Conservation (phyloP, 2,888 invertebrate genomes). For the Craniophora ligustri region DNA sequence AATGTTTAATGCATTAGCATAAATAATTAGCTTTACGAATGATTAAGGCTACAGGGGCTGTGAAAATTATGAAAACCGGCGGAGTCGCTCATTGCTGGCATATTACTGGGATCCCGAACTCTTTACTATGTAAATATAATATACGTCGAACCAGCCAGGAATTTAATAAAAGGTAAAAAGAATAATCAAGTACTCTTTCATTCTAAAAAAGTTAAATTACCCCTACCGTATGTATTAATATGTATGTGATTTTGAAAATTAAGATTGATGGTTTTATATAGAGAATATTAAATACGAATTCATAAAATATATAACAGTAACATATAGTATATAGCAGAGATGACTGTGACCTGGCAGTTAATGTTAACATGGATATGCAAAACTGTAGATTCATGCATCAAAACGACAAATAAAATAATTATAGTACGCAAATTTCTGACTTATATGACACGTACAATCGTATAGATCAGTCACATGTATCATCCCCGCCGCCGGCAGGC, state of each 20-base stretch:
- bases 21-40: constrained; percentile 54
- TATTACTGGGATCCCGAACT: constrained; percentile 60
- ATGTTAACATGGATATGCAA: constrained; percentile 8
- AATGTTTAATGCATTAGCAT: constrained; percentile 38
- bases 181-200: constrained; percentile 59
- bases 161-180: constrained; percentile 63
- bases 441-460: constrained; percentile 64
- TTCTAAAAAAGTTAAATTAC: constrained; percentile 59
- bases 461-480: constrained; percentile 53
- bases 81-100: constrained; percentile 56
- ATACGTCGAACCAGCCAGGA: constrained; percentile 62
- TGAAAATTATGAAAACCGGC: constrained; percentile 61
- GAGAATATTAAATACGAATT: too few relatives aligned
- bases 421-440: constrained; percentile 59
- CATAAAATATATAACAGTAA: background rate
- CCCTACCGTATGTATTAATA: constrained; percentile 55
- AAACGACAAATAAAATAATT: constrained; percentile 23
- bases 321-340: too few relatives aligned
- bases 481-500: constrained; percentile 37
- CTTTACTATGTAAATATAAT: constrained; percentile 72
- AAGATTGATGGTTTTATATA: background rate
- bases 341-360: too few relatives aligned
- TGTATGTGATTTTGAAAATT: constrained; percentile 29
- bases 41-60: constrained; percentile 47
- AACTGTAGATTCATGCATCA: constrained; percentile 29